These are phyloP conservation scores for Ancistrus triradiatus DNA, from an alignment of 2,113 vertebrate species.

Conservation along the genomic window DNA sequence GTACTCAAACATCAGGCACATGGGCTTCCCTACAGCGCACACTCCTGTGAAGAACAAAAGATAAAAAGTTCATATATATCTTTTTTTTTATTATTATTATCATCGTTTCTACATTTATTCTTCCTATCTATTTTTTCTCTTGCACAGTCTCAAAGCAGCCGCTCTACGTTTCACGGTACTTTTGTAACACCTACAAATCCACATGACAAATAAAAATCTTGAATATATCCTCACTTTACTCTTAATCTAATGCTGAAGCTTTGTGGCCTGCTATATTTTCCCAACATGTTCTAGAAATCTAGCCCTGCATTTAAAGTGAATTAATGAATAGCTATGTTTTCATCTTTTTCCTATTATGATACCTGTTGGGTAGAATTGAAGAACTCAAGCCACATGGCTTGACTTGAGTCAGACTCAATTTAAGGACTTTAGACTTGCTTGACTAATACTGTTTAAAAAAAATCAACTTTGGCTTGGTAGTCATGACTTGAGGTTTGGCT, in stretches of 20 bases:
- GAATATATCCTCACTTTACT: neutral
- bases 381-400: no score
- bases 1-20: conserved; percentile 97
- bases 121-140: neutral
- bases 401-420: no score
- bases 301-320: neutral
- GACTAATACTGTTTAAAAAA: no score
- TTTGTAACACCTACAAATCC: no score
- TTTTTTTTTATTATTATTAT: neutral
- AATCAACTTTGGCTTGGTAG: no score
- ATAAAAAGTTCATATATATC: neutral
- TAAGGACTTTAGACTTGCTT: no score
- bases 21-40: conserved; percentile 93
- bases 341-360: conserved; percentile 16
- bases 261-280: no score
- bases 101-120: neutral
- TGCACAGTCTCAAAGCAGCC: no score
- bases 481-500: no score
- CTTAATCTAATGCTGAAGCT: neutral
- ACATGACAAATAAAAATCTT: no score
- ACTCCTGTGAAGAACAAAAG: conserved; percentile 73
- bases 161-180: no score
- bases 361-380: conserved; percentile 23
- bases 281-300: conserved; percentile 8
- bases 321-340: conserved; percentile 12